Evolutionary conservation across 2,797 vertebrate species (phyloP).

Genomic region (Zenarchopterus dispar): DNA sequence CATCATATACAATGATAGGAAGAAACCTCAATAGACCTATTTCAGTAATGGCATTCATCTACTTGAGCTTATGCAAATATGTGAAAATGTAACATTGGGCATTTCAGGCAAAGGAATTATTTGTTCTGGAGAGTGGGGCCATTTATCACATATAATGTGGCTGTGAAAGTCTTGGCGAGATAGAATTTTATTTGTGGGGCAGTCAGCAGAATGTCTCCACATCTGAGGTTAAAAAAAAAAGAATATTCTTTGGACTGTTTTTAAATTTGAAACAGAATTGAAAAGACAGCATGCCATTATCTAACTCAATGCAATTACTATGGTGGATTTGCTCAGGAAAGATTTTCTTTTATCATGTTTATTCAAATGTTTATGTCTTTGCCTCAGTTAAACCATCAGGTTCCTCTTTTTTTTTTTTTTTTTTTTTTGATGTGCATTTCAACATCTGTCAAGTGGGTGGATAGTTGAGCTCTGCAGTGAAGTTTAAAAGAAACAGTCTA

Average conservation of each 20-base stretch:
- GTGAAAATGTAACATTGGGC: constrained; percentile 60
- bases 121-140: constrained; percentile 54
- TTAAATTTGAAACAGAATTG: constrained; percentile 46
- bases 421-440: constrained; percentile 10
- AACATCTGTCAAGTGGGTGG: constrained; percentile 17
- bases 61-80: constrained; percentile 71
- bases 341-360: constrained; percentile 58
- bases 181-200: constrained; percentile 68
- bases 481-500: constrained; percentile 19
- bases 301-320: constrained; percentile 47
- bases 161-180: constrained; percentile 60
- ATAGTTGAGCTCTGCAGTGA: constrained; percentile 17
- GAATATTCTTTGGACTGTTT: constrained; percentile 36
- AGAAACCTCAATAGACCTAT: constrained; percentile 41
- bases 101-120: constrained; percentile 65
- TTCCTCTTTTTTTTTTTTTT: constrained; percentile 18
- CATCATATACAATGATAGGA: constrained; percentile 12
- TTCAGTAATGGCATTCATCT: constrained; percentile 60
- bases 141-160: constrained; percentile 67
- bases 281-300: constrained; percentile 48
- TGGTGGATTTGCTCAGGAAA: constrained; percentile 42
- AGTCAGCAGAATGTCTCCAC: constrained; percentile 56
- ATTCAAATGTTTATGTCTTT: constrained; percentile 53
- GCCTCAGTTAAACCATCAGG: constrained; percentile 14
- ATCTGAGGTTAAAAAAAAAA: constrained; percentile 22